Conservation (phyloP, 1,140 invertebrate genomes). For the Xylocopa sonorina region DNA sequence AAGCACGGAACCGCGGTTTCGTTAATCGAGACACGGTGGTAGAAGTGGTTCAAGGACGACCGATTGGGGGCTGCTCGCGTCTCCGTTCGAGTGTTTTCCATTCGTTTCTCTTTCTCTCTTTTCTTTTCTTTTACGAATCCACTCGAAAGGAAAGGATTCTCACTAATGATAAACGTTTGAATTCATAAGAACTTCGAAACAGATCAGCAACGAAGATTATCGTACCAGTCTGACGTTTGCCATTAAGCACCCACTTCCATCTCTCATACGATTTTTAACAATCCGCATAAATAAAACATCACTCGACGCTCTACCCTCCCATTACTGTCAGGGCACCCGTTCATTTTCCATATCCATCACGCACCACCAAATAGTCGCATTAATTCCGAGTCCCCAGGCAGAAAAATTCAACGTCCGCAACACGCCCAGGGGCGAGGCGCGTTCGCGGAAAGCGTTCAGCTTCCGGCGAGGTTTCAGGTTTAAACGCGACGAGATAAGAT, state of each 20-base stretch:
- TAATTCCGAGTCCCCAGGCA: not conserved
- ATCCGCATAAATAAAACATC: not conserved
- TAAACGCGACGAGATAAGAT: conserved; percentile 31
- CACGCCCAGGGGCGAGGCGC: not conserved
- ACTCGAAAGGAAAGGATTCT: too few species aligned
- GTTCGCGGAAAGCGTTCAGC: conserved; percentile 33
- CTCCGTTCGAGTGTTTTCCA: too few species aligned
- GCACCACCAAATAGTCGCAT: not conserved
- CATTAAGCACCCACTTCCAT: not conserved
- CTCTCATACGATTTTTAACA: not conserved
- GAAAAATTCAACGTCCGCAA: conserved; percentile 2
- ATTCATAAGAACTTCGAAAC: too few species aligned
- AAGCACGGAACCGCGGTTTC: conserved; percentile 41
- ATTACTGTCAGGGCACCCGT: not conserved
- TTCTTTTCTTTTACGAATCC: too few species aligned
- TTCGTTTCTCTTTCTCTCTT: too few species aligned
- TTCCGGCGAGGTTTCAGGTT: conserved; percentile 39
- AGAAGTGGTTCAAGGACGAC: conserved; percentile 64
- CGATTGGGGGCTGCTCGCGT: conserved; percentile 47
- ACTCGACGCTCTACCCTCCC: not conserved
- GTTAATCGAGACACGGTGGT: conserved; percentile 35
- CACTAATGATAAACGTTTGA: too few species aligned
- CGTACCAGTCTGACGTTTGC: not conserved
- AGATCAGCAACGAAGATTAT: too few species aligned
- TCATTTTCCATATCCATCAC: not conserved